Evolutionary conservation across 2,888 invertebrate genomes (phyloP), one percentile per base, ranked within the genome.

Genomic region (Teinopalpus imperialis): DNA sequence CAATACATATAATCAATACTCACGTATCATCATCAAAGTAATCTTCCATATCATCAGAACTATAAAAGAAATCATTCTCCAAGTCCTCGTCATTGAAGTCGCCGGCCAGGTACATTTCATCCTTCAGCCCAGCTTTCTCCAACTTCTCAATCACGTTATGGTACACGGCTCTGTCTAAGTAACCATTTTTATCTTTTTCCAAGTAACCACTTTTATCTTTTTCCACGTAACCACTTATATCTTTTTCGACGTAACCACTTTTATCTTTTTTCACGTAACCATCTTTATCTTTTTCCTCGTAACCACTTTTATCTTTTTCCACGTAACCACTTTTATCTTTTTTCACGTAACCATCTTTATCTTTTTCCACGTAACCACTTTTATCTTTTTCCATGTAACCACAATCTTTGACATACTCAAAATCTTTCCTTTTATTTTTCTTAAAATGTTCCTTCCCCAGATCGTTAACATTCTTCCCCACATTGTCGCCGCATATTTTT

Each of bases 401-500:
- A n/a, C n/a, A n/a, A n/a, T n/a, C n/a, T n/a, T n/a, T n/a, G n/a
- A n/a, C n/a, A n/a, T n/a, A 0, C 2, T 0, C 10, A 12, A 1
- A 26, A 4, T 26, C 54, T 59, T 62, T 59, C 47, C 57, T 52
- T 23, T 55, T 61, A 0, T 51, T 44, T 26, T 48, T 55, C 13
- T 61, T 66, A 3, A 54, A 66, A 12, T 63, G 59, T 0, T 56
- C 56, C 1, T 27, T 43, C 12, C 56, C 64, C 0, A 87, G 51
- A 45, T 82, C 68, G 24, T 87, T 87, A 0, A 86, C 87, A 31
- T 86, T 86, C 31, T 83, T 83, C 0, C 86, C 87, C 0, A 85
- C 59, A 1, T 61, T 74, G 0, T 68, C 72, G 29, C 69, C 70
- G n/a, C 59, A 56, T 0, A 57, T 52, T 43, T 77, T 79, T 1